Evolutionary conservation across 1,140 invertebrate genomes (phyloP).

Genomic region (Calephelis nemesis): DNA sequence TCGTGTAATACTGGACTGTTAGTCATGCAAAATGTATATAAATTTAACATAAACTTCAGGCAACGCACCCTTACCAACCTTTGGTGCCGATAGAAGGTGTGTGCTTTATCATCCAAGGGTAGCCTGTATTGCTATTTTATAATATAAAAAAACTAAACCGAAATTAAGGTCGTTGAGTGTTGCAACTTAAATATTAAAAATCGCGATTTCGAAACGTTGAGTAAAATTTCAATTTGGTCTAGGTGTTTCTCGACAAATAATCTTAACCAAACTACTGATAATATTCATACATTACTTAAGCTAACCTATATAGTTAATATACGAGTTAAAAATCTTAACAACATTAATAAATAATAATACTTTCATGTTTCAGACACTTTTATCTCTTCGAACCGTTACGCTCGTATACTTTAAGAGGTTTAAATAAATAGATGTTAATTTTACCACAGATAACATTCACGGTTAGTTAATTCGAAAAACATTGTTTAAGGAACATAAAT

Average conservation of each 20-base stretch:
- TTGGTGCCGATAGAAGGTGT: no score
- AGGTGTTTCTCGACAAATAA: no score
- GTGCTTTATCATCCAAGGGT: no score
- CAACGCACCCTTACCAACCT: no score
- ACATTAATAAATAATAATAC: conserved; percentile 7
- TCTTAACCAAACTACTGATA: background rate
- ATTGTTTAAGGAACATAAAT: background rate
- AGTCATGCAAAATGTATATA: no score
- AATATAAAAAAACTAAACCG: no score
- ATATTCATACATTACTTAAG: background rate
- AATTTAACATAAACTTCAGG: no score
- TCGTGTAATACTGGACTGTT: no score
- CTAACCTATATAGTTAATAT: conserved; percentile 1
- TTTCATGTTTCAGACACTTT: background rate
- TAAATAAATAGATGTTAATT: conserved; percentile 10
- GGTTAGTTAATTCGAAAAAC: conserved; percentile 11
- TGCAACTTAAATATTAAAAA: no score
- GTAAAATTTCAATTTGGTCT: background rate
- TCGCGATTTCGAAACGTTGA: no score
- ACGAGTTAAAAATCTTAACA: background rate
- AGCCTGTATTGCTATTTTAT: no score
- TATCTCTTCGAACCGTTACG: background rate
- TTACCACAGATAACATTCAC: conserved; percentile 4
- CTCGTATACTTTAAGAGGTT: conserved; percentile 7
- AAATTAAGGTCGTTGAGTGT: no score